Conservation (phyloP, 1,140 invertebrate species). For the Scaptomyza graminum region DNA sequence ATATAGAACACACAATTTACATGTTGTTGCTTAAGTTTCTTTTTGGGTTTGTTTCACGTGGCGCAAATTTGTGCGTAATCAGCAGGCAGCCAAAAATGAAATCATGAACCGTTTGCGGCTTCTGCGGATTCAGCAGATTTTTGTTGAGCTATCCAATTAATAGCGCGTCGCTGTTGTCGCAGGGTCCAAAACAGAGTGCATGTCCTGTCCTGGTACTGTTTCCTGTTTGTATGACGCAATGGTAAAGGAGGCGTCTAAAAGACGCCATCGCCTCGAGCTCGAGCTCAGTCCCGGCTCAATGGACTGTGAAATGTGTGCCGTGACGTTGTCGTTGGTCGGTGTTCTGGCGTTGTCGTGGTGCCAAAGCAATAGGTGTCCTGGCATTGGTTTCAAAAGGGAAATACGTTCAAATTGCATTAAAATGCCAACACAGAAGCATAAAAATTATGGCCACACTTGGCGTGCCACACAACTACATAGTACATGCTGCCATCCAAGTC, state of each 20-base stretch:
- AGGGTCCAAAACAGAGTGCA: conserved; percentile 10
- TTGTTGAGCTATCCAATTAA: conserved; percentile 62
- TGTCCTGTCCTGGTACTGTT: conserved; percentile 30
- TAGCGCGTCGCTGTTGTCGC: conserved; percentile 32
- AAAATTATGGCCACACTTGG: conserved; percentile 80
- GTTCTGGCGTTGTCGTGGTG: conserved; percentile 62
- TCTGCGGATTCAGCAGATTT: conserved; percentile 66
- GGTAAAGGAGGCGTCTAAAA: conserved; percentile 53
- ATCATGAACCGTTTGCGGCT: conserved; percentile 50
- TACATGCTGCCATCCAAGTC: conserved; percentile 9
- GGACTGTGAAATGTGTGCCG: conserved; percentile 80
- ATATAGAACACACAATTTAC: conserved; percentile 7
- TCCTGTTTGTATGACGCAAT: conserved; percentile 75
- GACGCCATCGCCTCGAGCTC: conserved; percentile 51
- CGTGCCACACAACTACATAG: conserved; percentile 29
- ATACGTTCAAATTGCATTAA: conserved; percentile 81
- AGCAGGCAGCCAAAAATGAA: conserved; percentile 60
- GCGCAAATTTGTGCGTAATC: conserved; percentile 65
- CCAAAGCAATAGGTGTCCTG: conserved; percentile 82
- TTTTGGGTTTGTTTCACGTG: conserved; percentile 26
- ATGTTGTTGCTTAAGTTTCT: conserved; percentile 5
- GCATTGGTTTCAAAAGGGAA: conserved; percentile 82
- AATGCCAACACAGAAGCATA: conserved; percentile 81
- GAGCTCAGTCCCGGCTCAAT: conserved; percentile 56
- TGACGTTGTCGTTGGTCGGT: conserved; percentile 27